A percentile compares a stretch with the other conserved stretches of the same genome.
Evolutionary conservation across 2,797 vertebrate species (phyloP).

Genomic region (Hyperoplus lanceolatus): DNA sequence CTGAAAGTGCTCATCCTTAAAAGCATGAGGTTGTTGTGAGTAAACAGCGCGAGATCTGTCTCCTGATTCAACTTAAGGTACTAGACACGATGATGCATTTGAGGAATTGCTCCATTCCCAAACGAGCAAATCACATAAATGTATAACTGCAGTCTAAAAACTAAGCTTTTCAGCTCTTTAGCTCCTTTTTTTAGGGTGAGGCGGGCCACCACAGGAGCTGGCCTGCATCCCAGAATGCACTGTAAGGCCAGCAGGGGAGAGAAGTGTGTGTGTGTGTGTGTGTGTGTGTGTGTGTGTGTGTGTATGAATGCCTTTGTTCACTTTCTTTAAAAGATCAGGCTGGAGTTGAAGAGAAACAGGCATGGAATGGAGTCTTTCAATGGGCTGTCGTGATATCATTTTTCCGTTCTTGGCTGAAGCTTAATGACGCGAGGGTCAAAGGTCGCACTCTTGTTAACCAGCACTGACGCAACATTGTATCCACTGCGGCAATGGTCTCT

Average conservation of each 20-base stretch:
- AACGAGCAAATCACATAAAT: conserved; percentile 38
- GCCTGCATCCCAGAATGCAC: conserved; percentile 68
- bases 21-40: conserved; percentile 18
- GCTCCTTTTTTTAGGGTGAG: conserved; percentile 52
- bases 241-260: conserved; percentile 41
- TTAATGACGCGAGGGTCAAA: conserved; percentile 6
- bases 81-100: conserved; percentile 24
- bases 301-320: conserved; percentile 25
- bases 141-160: conserved; percentile 26
- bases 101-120: conserved; percentile 12
- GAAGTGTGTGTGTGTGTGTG: conserved; percentile 6
- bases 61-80: neutral
- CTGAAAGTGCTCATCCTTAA: conserved; percentile 11
- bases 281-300: conserved; percentile 19
- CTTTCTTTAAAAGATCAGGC: conserved; percentile 33
- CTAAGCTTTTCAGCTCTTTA: conserved; percentile 53
- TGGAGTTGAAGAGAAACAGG: conserved; percentile 27
- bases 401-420: conserved; percentile 33
- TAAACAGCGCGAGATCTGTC: conserved; percentile 34
- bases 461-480: conserved; percentile 40
- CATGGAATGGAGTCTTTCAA: conserved; percentile 60
- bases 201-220: conserved; percentile 68
- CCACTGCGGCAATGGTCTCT: conserved; percentile 16
- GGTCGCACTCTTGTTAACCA: conserved; percentile 42
- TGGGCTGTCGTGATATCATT: conserved; percentile 64